Evolutionary conservation across 2,797 vertebrate species (phyloP).

Genomic region (Propithecus deckenii): DNA sequence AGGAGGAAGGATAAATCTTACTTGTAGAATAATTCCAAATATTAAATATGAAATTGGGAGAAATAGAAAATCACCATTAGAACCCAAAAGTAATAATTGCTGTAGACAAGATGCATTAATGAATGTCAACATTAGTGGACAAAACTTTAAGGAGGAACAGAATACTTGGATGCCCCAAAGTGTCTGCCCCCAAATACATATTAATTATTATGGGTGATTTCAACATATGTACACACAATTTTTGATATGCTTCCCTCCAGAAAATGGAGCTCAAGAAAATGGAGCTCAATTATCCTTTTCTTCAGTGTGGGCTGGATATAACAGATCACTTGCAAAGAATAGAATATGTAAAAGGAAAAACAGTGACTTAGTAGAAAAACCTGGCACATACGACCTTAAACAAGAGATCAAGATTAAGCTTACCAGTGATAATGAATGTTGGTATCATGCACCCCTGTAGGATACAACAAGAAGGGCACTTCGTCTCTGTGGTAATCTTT

Average conservation of each 20-base stretch:
- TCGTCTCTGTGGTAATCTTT: not conserved
- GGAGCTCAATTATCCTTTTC: not conserved
- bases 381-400: not conserved
- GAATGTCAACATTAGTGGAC: not conserved
- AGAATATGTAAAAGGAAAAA: not conserved
- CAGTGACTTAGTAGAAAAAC: not conserved
- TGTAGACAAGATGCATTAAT: not conserved
- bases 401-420: not conserved
- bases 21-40: not conserved
- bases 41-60: not conserved
- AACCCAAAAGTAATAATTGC: not conserved
- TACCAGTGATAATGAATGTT: not conserved
- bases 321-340: not conserved
- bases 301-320: not conserved
- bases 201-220: not conserved
- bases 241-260: not conserved
- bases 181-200: not conserved
- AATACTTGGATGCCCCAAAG: not conserved
- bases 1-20: not conserved
- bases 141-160: not conserved
- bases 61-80: not conserved
- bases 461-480: not conserved
- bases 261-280: not conserved
- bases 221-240: not conserved
- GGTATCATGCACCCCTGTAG: not conserved